Percentiles rank a stretch among this genome's conserved stretches.
These are phyloP conservation scores for Crepidodera aurea DNA, from an alignment of 2,888 invertebrate species.

Conservation along the genomic window DNA sequence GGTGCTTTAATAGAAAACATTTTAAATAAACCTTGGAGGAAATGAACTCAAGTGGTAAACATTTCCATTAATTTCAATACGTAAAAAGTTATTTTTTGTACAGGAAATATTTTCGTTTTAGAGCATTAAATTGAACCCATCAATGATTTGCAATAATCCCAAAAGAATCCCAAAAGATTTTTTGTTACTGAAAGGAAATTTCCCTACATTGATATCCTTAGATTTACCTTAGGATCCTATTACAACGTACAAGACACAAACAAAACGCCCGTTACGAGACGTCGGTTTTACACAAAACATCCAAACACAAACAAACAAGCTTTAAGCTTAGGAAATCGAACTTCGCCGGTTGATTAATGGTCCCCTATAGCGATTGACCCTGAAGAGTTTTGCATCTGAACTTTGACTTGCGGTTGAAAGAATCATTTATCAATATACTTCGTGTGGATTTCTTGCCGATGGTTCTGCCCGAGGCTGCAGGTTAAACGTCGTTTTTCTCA, in stretches of 20 bases:
- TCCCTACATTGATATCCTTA: background rate
- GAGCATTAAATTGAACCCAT: no score
- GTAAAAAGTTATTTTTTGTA: no score
- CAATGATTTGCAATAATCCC: background rate
- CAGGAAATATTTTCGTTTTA: no score
- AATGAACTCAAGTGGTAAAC: no score
- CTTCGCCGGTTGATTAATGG: constrained; percentile 46
- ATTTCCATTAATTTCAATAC: no score
- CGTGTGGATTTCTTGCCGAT: constrained; percentile 23
- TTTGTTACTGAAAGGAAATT: background rate
- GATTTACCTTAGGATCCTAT: constrained; percentile 14
- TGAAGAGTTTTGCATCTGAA: constrained; percentile 50
- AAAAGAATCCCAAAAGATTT: background rate
- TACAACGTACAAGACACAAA: constrained; percentile 23
- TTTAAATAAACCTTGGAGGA: no score
- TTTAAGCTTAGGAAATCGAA: constrained; percentile 32
- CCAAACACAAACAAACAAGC: constrained; percentile 36
- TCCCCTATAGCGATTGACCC: constrained; percentile 47
- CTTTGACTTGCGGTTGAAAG: constrained; percentile 47
- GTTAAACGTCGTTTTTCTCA: constrained; percentile 39
- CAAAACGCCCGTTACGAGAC: constrained; percentile 24
- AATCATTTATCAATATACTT: constrained; percentile 45
- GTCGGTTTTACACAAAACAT: constrained; percentile 32
- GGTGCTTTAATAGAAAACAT: no score
- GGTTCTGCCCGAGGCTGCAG: constrained; percentile 23